Evolutionary conservation across 2,113 vertebrate genomes (phyloP).

Genomic region (Sylvilagus bachmani): DNA sequence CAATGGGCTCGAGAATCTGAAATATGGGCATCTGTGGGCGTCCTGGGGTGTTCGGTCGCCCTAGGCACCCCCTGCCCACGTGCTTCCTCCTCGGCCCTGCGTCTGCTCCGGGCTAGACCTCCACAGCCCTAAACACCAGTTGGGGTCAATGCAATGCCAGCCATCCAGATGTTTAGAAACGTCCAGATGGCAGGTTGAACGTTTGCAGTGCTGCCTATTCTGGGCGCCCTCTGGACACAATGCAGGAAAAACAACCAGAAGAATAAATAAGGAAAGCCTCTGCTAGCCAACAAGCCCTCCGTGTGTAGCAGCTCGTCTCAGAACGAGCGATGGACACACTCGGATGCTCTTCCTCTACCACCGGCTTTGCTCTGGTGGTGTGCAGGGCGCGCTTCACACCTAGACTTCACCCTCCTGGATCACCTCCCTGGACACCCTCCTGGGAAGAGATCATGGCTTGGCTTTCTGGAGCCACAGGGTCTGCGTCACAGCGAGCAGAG

Average conservation of each 20-base stretch:
- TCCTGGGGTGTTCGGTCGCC: rapidly evolving
- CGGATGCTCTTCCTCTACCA: background rate
- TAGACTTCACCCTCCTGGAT: background rate
- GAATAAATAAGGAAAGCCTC: conserved; percentile 35
- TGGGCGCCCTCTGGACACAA: background rate
- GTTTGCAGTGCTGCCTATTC: conserved; percentile 47
- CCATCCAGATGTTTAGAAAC: conserved; percentile 50
- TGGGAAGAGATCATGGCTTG: background rate
- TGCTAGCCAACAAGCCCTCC: background rate
- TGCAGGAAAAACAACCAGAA: conserved; percentile 53
- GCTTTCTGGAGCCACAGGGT: background rate
- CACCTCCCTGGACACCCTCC: background rate
- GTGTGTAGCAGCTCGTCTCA: background rate
- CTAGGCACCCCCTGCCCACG: background rate
- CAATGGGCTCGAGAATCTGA: background rate
- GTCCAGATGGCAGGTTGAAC: conserved; percentile 51
- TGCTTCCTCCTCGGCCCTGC: background rate
- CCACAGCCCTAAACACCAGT: background rate
- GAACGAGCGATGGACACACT: background rate
- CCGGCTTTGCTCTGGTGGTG: background rate
- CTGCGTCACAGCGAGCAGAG: background rate
- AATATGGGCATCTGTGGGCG: background rate
- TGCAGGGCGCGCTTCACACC: background rate
- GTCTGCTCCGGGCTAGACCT: background rate
- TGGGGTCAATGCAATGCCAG: background rate